Evolutionary conservation across 1,140 invertebrate species (phyloP).

Genomic region (Macrobrachium rosenbergii): DNA sequence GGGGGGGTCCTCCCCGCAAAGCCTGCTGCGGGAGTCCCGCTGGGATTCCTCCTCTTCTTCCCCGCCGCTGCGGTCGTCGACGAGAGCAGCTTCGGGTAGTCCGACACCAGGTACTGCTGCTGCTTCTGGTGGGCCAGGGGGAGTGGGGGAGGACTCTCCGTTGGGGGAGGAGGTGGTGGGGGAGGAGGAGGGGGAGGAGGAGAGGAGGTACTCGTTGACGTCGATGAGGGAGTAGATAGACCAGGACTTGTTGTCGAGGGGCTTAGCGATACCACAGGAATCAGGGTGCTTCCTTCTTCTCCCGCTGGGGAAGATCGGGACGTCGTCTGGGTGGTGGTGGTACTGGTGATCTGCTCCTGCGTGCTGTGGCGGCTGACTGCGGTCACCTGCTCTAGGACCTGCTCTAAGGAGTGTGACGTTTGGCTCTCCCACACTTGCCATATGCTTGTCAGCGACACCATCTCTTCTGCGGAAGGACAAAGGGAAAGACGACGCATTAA

Average conservation of each 20-base stretch:
- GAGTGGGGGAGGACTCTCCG: constrained; percentile 40
- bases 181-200: constrained; percentile 25
- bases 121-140: neutral
- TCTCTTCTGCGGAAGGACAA: constrained; percentile 26
- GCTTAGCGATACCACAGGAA: neutral
- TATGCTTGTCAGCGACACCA: constrained; percentile 50
- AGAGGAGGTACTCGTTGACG: neutral
- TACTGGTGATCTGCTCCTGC: neutral
- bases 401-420: constrained; percentile 41
- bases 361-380: constrained; percentile 16
- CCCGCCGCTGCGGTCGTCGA: neutral
- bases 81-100: neutral
- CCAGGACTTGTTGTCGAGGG: constrained; percentile 10
- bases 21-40: neutral
- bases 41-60: neutral
- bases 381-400: constrained; percentile 32
- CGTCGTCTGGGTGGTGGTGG: constrained; percentile 15
- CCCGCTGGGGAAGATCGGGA: neutral
- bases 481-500: neutral
- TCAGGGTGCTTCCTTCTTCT: neutral
- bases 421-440: constrained; percentile 57
- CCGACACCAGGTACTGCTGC: neutral
- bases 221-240: neutral
- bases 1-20: too few species aligned
- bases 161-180: constrained; percentile 26